phyloP scores from a whole-genome alignment of 2,888 invertebrate species.

The Lithophane leautieri region DNA sequence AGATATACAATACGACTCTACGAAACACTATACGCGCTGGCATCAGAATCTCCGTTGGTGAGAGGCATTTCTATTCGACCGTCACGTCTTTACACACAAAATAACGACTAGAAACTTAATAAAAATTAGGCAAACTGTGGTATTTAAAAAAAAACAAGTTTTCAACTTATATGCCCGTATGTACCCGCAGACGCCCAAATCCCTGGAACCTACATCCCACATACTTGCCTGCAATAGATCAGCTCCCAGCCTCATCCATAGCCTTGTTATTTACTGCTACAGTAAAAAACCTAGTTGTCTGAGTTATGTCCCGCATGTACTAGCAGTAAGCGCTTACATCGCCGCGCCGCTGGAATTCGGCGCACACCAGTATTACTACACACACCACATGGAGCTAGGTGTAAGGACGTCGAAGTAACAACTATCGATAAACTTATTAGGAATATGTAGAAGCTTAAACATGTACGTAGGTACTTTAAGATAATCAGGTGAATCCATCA shows the following conservation, averaged over 20 bases:
- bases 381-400: constrained; percentile 9
- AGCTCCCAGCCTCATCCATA: neutral
- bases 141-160: constrained; percentile 3
- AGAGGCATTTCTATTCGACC: neutral
- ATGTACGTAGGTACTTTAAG: neutral
- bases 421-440: constrained; percentile 15
- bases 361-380: constrained; percentile 38
- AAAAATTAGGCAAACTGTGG: neutral
- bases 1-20: neutral
- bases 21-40: neutral
- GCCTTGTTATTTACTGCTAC: constrained; percentile 14
- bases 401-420: neutral
- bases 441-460: neutral
- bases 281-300: constrained; percentile 26
- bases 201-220: neutral
- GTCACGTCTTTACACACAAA: too few species aligned
- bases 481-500: neutral
- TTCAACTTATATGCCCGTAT: constrained; percentile 15
- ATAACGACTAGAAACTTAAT: neutral
- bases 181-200: constrained; percentile 17
- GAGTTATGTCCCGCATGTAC: constrained; percentile 44
- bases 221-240: constrained; percentile 26
- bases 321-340: constrained; percentile 7
- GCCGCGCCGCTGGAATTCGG: constrained; percentile 49
- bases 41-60: neutral